These are phyloP conservation scores for Gallinago undulata DNA, from an alignment of 2,113 vertebrate species.

Conservation along the genomic window DNA sequence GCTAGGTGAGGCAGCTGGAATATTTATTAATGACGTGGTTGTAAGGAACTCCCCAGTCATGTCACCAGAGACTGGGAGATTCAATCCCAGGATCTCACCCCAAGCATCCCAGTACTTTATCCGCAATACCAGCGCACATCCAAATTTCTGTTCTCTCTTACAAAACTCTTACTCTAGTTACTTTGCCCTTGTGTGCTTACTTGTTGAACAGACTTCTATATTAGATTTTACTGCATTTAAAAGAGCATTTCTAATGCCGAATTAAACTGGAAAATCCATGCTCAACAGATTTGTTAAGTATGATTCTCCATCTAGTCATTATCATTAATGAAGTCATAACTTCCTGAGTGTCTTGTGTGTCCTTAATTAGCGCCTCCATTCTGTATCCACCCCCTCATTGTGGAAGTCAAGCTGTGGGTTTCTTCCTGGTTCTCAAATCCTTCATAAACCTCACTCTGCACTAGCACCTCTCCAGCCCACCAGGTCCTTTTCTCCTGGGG, in stretches of 20 bases:
- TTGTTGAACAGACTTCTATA: not conserved
- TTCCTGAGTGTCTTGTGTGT: constrained; percentile 8
- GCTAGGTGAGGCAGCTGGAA: not conserved
- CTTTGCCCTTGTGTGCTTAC: not conserved
- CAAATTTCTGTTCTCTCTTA: not conserved
- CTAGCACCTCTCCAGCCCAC: not conserved
- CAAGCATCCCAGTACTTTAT: not conserved
- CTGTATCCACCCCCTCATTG: not conserved
- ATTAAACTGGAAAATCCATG: constrained; percentile 19
- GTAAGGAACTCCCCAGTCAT: not conserved
- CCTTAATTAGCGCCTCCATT: not conserved
- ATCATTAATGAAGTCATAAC: not conserved
- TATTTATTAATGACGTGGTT: not conserved
- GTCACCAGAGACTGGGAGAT: not conserved
- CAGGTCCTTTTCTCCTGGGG: not conserved
- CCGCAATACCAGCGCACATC: not conserved
- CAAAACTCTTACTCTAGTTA: not conserved
- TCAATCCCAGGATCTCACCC: not conserved
- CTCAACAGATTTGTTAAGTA: not conserved
- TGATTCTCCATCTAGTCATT: constrained; percentile 11
- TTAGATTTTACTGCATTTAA: not conserved
- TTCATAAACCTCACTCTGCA: not conserved
- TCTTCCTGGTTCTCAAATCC: not conserved
- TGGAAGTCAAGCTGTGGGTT: constrained; percentile 17
- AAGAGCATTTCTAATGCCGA: not conserved